Base-by-base conservation (phyloP, 2,797 vertebrate genomes). In the Channallabes apus region DNA sequence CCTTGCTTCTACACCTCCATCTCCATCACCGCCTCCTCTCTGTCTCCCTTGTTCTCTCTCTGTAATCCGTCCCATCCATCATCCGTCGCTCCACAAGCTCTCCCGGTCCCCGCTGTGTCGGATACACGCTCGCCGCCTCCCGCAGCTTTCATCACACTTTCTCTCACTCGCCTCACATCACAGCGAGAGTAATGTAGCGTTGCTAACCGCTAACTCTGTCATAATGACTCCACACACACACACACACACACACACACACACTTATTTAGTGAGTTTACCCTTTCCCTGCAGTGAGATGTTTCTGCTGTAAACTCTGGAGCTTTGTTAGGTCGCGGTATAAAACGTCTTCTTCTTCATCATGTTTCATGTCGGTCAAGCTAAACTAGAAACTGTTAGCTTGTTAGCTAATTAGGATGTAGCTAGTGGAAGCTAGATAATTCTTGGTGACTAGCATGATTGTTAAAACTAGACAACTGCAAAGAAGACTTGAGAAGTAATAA, bases 51-150 rank as follows among this genome's bases (percentile, higher is more conserved):
- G 46, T 56, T 56, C 64, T 0, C 17, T 71, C 75, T 68, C 73
- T 78, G 69, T 85, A 61, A 82, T 82, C 58, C 64, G 58, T 11
- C n/a, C 64, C 38, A 75, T 88, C 85, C 64, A 82, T 86, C 85
- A 79, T 86, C 54, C 46, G 54, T 62, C 77, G 29, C 82, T 86
- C 59, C 14, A 73, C n/a, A 79, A 35, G 35, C 68, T 68, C 79
- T 82, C 41, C 67, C 79, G 20, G 54, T 69, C 78, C 77, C 71
- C 38, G 54, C 65, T 58, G 80, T 69, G 76, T 82, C 58, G 67
- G 59, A 77, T 79, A 15, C 71, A 78, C 62, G 35, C 15, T 54
- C 61, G 56, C 15, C 41, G 51, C 71, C 82, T 75, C 59, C 61
- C 51, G 82, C 58, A 46, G 82, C 84, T 84, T 72, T 79, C 85